Conservation (phyloP, 2,113 vertebrate species). For the Riparia riparia region DNA sequence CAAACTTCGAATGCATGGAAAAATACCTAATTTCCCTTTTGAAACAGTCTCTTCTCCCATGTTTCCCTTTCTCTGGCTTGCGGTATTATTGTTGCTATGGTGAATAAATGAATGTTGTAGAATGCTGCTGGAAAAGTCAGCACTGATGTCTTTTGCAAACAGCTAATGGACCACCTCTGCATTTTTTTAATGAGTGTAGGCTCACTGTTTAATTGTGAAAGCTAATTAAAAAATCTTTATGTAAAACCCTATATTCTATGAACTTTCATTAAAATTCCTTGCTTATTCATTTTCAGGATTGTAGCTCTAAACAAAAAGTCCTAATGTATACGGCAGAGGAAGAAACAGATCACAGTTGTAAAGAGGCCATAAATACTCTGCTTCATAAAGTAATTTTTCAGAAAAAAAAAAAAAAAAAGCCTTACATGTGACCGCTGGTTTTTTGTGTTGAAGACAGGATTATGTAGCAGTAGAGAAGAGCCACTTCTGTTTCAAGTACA, state of each 20-base stretch:
- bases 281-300: neutral
- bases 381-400: neutral
- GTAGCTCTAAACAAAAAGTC: neutral
- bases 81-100: constrained; percentile 82
- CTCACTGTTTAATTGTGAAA: constrained; percentile 39
- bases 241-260: neutral
- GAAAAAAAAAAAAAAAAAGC: neutral
- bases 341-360: neutral
- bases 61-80: constrained; percentile 35
- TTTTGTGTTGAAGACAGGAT: neutral
- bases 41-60: constrained; percentile 19
- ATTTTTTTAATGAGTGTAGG: constrained; percentile 1
- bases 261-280: neutral
- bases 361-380: neutral
- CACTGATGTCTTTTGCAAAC: constrained; percentile 66
- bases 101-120: constrained; percentile 72
- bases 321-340: neutral
- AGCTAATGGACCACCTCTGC: constrained; percentile 23
- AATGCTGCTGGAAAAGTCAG: constrained; percentile 69
- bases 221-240: constrained; percentile 6
- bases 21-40: constrained; percentile 58
- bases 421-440: neutral
- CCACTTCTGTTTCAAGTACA: neutral
- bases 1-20: constrained; percentile 61
- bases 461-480: neutral